These are phyloP conservation scores for Leucania comma DNA, from an alignment of 2,888 invertebrate genomes.

Conservation along the genomic window DNA sequence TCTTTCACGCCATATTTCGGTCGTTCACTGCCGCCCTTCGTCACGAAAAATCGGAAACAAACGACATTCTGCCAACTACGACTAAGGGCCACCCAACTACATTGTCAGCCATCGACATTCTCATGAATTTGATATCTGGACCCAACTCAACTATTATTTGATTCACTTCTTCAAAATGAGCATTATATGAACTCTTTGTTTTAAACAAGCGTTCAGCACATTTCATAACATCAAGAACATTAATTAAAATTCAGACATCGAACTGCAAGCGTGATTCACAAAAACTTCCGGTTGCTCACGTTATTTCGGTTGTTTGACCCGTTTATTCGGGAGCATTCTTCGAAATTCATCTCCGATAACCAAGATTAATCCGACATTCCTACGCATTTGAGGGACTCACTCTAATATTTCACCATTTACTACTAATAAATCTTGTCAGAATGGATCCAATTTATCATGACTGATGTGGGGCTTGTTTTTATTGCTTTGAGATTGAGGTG, in stretches of 20 bases:
- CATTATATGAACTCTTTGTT: slow-evolving; percentile 25
- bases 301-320: slow-evolving; percentile 80
- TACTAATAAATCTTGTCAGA: slow-evolving; percentile 66
- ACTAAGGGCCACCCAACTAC: slow-evolving; percentile 45
- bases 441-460: slow-evolving; percentile 63
- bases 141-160: slow-evolving; percentile 14
- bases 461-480: slow-evolving; percentile 56
- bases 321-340: slow-evolving; percentile 76
- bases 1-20: slow-evolving; percentile 86
- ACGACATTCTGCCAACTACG: slow-evolving; percentile 60
- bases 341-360: slow-evolving; percentile 70
- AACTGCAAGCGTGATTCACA: slow-evolving; percentile 79
- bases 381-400: slow-evolving; percentile 50
- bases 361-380: slow-evolving; percentile 70
- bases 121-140: slow-evolving; percentile 30
- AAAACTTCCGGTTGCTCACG: slow-evolving; percentile 75
- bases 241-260: slow-evolving; percentile 67
- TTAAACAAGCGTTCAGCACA: slow-evolving; percentile 17
- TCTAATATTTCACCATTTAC: slow-evolving; percentile 63
- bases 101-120: slow-evolving; percentile 25
- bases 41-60: slow-evolving; percentile 49
- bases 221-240: slow-evolving; percentile 47
- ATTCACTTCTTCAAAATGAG: slow-evolving; percentile 20
- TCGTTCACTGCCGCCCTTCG: slow-evolving; percentile 77
- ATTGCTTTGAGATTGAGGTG: slow-evolving; percentile 63